These are phyloP conservation scores for Perccottus glenii DNA, from an alignment of 2,113 vertebrate genomes.

Conservation along the genomic window DNA sequence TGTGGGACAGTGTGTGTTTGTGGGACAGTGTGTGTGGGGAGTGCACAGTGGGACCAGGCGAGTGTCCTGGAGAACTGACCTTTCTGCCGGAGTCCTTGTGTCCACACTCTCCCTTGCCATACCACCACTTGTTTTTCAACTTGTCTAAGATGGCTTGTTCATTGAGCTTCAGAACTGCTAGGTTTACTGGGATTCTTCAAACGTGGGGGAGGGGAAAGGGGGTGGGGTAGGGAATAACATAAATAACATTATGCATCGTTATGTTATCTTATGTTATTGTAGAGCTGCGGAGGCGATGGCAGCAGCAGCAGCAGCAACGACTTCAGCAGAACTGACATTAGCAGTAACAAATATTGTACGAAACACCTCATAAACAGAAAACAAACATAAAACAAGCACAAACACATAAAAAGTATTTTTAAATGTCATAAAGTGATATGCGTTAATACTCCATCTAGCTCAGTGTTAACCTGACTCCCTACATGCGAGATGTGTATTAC, in stretches of 20 bases:
- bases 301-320: conserved; percentile 76
- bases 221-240: conserved; percentile 93
- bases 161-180: conserved; percentile 99
- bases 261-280: conserved; percentile 99
- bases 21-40: conserved; percentile 4
- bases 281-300: conserved; percentile 16
- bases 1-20: neutral
- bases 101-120: conserved; percentile 99
- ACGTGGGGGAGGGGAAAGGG: conserved; percentile 19
- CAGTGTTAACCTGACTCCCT: conserved; percentile 81
- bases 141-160: conserved; percentile 99
- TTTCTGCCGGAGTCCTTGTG: conserved; percentile 99
- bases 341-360: conserved; percentile 35
- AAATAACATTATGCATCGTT: conserved; percentile 97
- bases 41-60: conserved; percentile 55
- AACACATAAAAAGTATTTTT: conserved; percentile 35
- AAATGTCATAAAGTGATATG: conserved; percentile 94
- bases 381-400: conserved; percentile 62
- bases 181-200: conserved; percentile 99
- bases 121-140: conserved; percentile 99
- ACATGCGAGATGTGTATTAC: conserved; percentile 95
- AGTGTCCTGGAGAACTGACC: conserved; percentile 88
- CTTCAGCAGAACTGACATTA: conserved; percentile 66
- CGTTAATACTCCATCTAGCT: conserved; percentile 94
- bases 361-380: conserved; percentile 33